phyloP scores from a whole-genome alignment of 2,113 vertebrate genomes.

The Anarhynchus alexandrinus region DNA sequence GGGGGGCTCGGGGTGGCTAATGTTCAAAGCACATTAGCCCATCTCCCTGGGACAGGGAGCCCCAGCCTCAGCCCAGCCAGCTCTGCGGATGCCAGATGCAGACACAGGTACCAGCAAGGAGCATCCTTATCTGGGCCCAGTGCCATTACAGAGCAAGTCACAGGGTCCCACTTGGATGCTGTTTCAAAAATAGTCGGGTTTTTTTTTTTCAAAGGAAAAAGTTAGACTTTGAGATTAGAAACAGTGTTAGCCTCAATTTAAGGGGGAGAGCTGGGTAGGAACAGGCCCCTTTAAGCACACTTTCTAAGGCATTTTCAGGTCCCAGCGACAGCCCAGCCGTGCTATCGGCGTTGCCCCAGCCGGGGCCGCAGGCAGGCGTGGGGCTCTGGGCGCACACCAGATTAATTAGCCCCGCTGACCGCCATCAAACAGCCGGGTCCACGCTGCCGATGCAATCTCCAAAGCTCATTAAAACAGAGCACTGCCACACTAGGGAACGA shows the following conservation, averaged over 20 bases:
- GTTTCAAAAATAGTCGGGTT: neutral
- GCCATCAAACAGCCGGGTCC: neutral
- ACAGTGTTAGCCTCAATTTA: neutral
- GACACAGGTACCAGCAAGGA: neutral
- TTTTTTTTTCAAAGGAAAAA: neutral
- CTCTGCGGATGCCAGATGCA: neutral
- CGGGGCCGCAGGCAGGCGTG: accelerated
- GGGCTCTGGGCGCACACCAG: neutral
- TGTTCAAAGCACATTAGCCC: neutral
- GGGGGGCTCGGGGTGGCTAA: neutral
- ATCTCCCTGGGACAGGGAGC: neutral
- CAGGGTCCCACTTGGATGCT: neutral
- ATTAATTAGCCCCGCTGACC: conserved; percentile 24
- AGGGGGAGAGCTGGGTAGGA: neutral
- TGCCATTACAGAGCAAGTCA: accelerated
- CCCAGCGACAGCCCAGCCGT: neutral
- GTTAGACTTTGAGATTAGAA: neutral
- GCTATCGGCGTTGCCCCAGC: neutral
- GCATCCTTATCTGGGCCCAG: neutral
- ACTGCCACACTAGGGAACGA: neutral
- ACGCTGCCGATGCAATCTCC: neutral
- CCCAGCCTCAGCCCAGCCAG: neutral
- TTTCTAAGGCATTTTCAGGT: neutral
- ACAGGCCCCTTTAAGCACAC: neutral
- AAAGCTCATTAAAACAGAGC: conserved; percentile 32